Base-by-base conservation (phyloP, 2,888 invertebrate species). In the Nasonia oneida region DNA sequence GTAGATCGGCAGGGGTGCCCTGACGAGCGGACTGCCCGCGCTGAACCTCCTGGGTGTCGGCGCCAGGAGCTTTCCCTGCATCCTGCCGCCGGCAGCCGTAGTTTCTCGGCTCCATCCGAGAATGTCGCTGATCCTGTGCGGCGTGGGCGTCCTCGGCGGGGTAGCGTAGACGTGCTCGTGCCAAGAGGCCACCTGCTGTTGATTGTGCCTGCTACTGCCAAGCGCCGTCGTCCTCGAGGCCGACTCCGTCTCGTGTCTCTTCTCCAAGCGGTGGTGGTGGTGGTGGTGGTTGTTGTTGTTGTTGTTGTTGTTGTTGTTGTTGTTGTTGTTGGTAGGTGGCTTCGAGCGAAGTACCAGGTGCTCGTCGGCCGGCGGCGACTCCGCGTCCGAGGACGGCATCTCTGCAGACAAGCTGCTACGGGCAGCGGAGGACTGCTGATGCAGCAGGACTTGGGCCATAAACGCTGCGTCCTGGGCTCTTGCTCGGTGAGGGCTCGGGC, bases 131-230 rank as follows among this genome's bases (percentile, higher is more conserved):
- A 98, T 98, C 67, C 96, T 95, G 93, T 98, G 97, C 5, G 98
- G 97, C 1, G 98, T 98, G 1, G 97, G 97, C 83, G 95, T 95
- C 89, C 96, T 96, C 14, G 97, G 97, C 15, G 97, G 96, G 90
- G 96, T 96, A 3, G 96, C 96, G 93, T 98, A 98, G 37, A 98
- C 97, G 93, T 98, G 98, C 57, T 97, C 97, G 94, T 98, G 98
- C 98, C 98, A 98, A 64, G 97, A 91, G 47, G 87, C 73, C 10
- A 83, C 42, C 23, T 42, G 57, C 29, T 50, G 87, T 86, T 74
- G 87, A 81, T 29, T 29, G 33, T 29, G 14, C 15, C 67, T 67
- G 47, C 47, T 47, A 42, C 85, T 77, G 64, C 76, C 73, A 18
- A 18, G 50, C 4, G 64, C 18, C 77, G 37, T 76, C 37, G 78